Evolutionary conservation across 2,888 invertebrate genomes (phyloP), one percentile per base, ranked within the genome.

Genomic region (Odiellus spinosus): DNA sequence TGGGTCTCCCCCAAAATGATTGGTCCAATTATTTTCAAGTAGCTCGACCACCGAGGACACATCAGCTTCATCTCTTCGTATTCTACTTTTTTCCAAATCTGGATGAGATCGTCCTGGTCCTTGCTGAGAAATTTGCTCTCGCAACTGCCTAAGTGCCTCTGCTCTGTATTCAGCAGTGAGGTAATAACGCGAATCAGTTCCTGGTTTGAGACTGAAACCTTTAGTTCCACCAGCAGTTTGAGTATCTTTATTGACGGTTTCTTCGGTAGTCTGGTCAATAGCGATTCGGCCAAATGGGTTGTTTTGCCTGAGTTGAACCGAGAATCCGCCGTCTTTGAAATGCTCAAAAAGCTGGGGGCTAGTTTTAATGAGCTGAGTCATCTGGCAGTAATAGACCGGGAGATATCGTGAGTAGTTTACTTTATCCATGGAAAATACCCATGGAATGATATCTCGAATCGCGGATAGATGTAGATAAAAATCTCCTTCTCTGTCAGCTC

Each of bases 401-500:
- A 35, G 3, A 2, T 35, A 35, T n/a, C 4, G 3, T n/a, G 35
- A 12, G 14, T 35, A 35, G 1, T 35, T 35, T 35, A 14, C 14
- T 35, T 35, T 35, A 35, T 35, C 35, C 1, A 3, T 2, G 35
- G 35, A 12, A 35, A 35, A 35, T 12, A 3, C 12, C 5, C 19
- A 44, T 6, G 14, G 44, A 10, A 44, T 11, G 20, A 36, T 19
- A 20, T 17, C 17, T 3, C 14, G 19, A n/a, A 44, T 14, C 3
- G 18, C 20, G 8, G 18, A 17, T 19, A 44, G 26, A 38, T 44
- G 44, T 5, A 44, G n/a, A 18, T 20, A 11, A 19, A 36, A 44
- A 36, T 44, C 20, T 5, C 35, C 44, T 36, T 15, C 2, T 36
- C 21, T 17, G 11, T 14, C 15, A 14, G 36, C 44, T 18, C n/a